Evolutionary conservation across 2,797 vertebrate species (phyloP), one percentile per base, ranked within the genome.

Genomic region (Thaleichthys pacificus): DNA sequence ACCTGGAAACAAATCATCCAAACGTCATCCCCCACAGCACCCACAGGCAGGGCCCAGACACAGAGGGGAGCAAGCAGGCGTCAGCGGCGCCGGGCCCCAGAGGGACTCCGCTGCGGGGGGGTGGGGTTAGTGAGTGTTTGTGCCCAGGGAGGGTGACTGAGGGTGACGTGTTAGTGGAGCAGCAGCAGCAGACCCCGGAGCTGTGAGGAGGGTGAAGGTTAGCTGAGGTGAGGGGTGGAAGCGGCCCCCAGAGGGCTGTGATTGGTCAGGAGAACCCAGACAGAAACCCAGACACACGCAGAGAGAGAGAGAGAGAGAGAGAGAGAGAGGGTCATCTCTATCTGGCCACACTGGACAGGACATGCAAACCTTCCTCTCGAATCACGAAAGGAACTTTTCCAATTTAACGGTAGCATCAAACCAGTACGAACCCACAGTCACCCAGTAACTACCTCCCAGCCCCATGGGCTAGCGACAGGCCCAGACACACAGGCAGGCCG

Each of bases 1-100:
- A 99, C 96, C 98, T 99, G 69, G 87, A 94, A 85, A 91, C 68
- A 87, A 69, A 32, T 66, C n/a, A 51, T 22, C 17, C 12, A 49
- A 51, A 8, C 32, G 12, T 62, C 51, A 26, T 22, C 71, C 21
- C 66, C 66, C 70, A 69, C 35, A 71, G 26, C 64, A 15, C 12
- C 76, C 68, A 51, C 76, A 78, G 19, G 58, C 83, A 58, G 56
- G 57, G 12, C 3, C 42, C 42, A 35, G 32, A 35, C 42, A 11
- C 42, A 42, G 42, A 8, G 32, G 32, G 7, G 32, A 35, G 32
- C 32, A 35, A 8, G 32, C 32, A 35, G 32, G 1, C 6, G 0
- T 35, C 32, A 35, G 32, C 1, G 32, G 32, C 32, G 4, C 4
- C 35, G 4, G 3, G 28, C 32, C 42, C 12, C 11, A 22, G 17